Percentiles rank a stretch among this genome's conserved stretches.
These are phyloP conservation scores for Epinotia bilunana DNA, from an alignment of 2,888 invertebrate species.

Conservation along the genomic window DNA sequence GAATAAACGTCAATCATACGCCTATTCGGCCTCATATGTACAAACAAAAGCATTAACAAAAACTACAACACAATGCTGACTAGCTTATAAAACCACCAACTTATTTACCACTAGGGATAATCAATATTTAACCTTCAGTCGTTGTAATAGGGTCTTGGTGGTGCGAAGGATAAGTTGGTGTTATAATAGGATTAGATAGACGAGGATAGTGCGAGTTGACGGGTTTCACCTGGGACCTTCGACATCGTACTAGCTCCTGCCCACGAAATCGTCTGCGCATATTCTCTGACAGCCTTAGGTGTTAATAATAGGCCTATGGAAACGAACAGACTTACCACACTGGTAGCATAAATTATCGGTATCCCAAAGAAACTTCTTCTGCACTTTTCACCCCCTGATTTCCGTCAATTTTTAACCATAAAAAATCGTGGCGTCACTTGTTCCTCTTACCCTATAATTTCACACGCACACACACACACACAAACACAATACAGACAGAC, in stretches of 20 bases:
- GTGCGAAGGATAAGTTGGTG: not conserved
- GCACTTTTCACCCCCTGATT: not conserved
- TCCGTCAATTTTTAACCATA: too few relatives aligned
- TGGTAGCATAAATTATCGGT: not conserved
- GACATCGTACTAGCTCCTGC: not conserved
- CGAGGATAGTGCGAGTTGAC: slow-evolving; percentile 34
- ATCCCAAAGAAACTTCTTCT: not conserved
- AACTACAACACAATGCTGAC: not conserved
- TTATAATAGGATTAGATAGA: slow-evolving; percentile 9
- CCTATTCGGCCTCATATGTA: slow-evolving; percentile 3
- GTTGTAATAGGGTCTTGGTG: not conserved
- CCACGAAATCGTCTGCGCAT: too few relatives aligned
- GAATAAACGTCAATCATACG: not conserved
- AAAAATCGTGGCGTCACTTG: too few relatives aligned
- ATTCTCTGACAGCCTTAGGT: too few relatives aligned
- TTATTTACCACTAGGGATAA: not conserved
- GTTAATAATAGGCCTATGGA: not conserved
- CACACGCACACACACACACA: too few relatives aligned
- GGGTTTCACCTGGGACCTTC: slow-evolving; percentile 20
- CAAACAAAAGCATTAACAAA: slow-evolving; percentile 18
- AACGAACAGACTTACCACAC: not conserved
- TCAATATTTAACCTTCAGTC: not conserved
- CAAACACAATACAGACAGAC: too few relatives aligned
- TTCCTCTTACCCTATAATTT: too few relatives aligned
- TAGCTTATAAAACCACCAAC: slow-evolving; percentile 12